These are phyloP conservation scores for Eumeta japonica DNA, from an alignment of 1,140 invertebrate genomes.

Conservation along the genomic window DNA sequence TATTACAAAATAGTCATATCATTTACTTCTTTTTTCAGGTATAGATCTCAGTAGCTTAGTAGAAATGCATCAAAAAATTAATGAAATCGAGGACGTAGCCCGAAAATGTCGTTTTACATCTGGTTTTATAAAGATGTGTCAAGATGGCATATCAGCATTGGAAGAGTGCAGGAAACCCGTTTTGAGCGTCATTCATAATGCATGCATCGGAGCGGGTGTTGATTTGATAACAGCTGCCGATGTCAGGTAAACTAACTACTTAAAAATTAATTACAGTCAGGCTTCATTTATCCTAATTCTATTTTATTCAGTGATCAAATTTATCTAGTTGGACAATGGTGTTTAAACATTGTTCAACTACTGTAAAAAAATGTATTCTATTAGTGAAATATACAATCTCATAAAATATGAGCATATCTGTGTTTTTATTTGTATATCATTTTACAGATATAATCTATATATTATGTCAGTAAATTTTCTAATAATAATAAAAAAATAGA, in stretches of 20 bases:
- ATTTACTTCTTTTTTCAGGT: constrained; percentile 48
- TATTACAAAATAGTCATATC: too few species aligned
- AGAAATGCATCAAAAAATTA: constrained; percentile 58
- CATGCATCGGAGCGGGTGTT: constrained; percentile 88
- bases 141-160: constrained; percentile 75
- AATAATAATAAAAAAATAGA: too few species aligned
- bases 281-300: background rate
- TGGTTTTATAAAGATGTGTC: constrained; percentile 59
- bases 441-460: too few species aligned
- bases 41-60: constrained; percentile 73
- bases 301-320: background rate
- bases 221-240: constrained; percentile 86
- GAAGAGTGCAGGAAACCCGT: constrained; percentile 87
- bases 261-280: background rate
- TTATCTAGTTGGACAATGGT: too few species aligned
- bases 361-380: too few species aligned
- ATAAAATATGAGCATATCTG: too few species aligned
- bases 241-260: constrained; percentile 59
- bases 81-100: constrained; percentile 74
- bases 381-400: too few species aligned
- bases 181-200: constrained; percentile 81
- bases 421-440: too few species aligned
- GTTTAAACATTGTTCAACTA: too few species aligned
- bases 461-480: too few species aligned
- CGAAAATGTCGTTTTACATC: constrained; percentile 72